Evolutionary conservation across 1,140 invertebrate species (phyloP).

Genomic region (Drosophila mayri): DNA sequence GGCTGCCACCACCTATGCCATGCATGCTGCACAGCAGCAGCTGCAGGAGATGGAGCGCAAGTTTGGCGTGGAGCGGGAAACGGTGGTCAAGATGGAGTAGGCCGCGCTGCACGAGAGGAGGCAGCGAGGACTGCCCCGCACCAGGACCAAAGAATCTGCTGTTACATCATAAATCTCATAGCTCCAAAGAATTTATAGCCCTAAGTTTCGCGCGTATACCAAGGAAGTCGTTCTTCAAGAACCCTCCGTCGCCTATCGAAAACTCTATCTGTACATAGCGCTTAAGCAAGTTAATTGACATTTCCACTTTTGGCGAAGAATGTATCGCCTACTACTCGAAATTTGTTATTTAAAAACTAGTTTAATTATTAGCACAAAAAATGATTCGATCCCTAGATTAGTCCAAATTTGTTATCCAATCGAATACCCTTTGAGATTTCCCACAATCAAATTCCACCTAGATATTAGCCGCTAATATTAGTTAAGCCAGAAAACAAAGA

Average conservation of each 20-base stretch:
- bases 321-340: conserved; percentile 54
- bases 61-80: conserved; percentile 69
- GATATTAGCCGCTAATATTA: conserved; percentile 22
- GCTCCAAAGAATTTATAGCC: conserved; percentile 74
- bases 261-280: conserved; percentile 56
- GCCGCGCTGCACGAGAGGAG: not conserved
- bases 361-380: conserved; percentile 70
- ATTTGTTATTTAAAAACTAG: conserved; percentile 67
- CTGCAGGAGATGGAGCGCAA: conserved; percentile 73
- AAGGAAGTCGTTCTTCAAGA: conserved; percentile 68
- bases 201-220: conserved; percentile 45
- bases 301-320: conserved; percentile 48
- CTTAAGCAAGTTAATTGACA: conserved; percentile 56
- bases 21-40: conserved; percentile 42
- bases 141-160: conserved; percentile 73
- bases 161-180: conserved; percentile 71
- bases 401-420: conserved; percentile 52
- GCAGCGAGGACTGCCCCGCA: conserved; percentile 1
- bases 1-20: conserved; percentile 50
- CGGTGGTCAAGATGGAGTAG: conserved; percentile 82
- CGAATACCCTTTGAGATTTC: conserved; percentile 71
- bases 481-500: conserved; percentile 36
- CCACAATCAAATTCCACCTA: conserved; percentile 65
- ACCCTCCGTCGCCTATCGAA: conserved; percentile 14
- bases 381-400: conserved; percentile 36